Evolutionary conservation across 2,113 vertebrate species (phyloP).

Genomic region (Callorhinus ursinus): DNA sequence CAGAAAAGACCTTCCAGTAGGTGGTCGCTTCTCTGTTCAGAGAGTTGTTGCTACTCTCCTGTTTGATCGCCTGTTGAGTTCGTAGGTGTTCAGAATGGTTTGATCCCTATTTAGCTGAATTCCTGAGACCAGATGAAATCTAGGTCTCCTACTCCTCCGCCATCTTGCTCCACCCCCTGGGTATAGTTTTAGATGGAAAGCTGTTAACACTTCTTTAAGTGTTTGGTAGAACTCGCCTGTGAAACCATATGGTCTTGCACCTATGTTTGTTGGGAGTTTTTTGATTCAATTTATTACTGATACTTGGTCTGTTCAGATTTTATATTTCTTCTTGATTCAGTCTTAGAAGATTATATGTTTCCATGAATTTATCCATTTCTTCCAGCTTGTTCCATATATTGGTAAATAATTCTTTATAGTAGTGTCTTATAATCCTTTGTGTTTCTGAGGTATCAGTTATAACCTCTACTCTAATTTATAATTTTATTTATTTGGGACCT

Average conservation of each 20-base stretch:
- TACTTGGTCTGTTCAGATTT: neutral
- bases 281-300: neutral
- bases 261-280: neutral
- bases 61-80: no score
- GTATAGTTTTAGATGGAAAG: neutral
- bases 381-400: neutral
- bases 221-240: neutral
- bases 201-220: neutral
- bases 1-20: no score
- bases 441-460: neutral
- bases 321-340: neutral
- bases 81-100: no score
- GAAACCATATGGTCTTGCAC: neutral
- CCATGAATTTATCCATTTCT: neutral
- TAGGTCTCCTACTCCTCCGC: no score
- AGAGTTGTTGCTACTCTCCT: no score
- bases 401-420: neutral
- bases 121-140: no score
- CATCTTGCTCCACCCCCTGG: no score
- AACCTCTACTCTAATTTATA: neutral
- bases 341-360: neutral
- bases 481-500: neutral
- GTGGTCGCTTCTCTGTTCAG: no score
- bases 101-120: no score
- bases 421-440: neutral